Conservation (phyloP, 2,797 vertebrate species). For the Kryptolebias ocellatus region DNA sequence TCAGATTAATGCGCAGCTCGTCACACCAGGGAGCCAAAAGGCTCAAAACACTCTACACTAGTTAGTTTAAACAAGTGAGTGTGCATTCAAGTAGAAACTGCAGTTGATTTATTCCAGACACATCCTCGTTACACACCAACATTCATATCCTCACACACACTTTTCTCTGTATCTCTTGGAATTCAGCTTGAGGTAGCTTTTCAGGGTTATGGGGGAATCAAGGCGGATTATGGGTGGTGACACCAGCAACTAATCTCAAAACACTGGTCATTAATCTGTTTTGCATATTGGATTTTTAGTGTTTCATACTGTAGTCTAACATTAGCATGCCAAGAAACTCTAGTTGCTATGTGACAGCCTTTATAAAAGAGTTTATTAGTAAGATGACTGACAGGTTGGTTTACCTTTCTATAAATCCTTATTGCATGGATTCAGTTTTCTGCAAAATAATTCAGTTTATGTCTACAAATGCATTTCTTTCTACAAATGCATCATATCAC, state of each 20-base stretch:
- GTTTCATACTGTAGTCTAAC: neutral
- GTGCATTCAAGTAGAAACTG: constrained; percentile 26
- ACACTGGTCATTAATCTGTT: constrained; percentile 48
- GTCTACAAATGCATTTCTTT: neutral
- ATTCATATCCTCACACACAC: constrained; percentile 5
- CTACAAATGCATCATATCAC: neutral
- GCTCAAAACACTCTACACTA: constrained; percentile 29
- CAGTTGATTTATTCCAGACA: constrained; percentile 41
- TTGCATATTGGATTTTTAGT: constrained; percentile 29
- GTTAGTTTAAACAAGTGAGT: constrained; percentile 11
- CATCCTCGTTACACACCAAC: constrained; percentile 11
- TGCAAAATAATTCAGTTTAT: neutral
- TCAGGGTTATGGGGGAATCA: constrained; percentile 42
- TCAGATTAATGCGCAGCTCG: constrained; percentile 43
- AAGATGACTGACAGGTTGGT: neutral
- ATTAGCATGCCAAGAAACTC: constrained; percentile 6
- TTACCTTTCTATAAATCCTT: neutral
- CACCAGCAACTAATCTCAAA: constrained; percentile 48
- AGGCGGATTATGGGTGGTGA: constrained; percentile 54
- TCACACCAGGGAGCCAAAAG: constrained; percentile 22
- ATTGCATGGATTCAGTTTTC: neutral
- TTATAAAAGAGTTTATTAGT: neutral
- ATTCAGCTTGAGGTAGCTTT: constrained; percentile 40
- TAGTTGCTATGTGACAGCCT: neutral
- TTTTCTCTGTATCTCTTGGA: constrained; percentile 24